Evolutionary conservation across 2,888 invertebrate species (phyloP), one percentile per base, ranked within the genome.

Genomic region (Acronicta leporina): DNA sequence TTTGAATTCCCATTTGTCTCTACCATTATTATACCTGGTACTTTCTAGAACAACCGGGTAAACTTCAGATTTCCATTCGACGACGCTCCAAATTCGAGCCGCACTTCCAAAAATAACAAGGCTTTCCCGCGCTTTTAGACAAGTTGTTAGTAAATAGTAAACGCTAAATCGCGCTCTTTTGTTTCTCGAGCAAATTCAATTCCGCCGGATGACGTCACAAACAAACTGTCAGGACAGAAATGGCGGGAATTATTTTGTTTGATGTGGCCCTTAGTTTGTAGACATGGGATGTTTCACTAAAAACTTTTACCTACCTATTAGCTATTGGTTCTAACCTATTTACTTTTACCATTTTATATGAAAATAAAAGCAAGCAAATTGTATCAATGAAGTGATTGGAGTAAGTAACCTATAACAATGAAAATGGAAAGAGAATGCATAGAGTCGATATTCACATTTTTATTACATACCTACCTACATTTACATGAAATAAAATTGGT

Each of bases 151-250:
- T 65, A 68, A 77, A 77, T 68, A 75, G 48, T 33, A 48, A 57
- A 46, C 60, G 62, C 62, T 75, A 65, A 68, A 68, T 68, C 66
- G 44, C 57, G 51, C 52, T 63, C 69, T 73, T 68, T 79, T 77
- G 70, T 75, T 67, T 67, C 49, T 10, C 49, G 58, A 53, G 62
- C 54, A 72, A 80, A 81, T 71, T 72, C 73, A 72, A 79, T 81
- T 72, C 54, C 59, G 38, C 50, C 52, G 47, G 57, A 73, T 79
- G 71, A 65, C 72, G 68, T 73, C 47, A 65, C 67, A 56, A 57
- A 68, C 52, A 58, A 71, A 68, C 48, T 53, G 60, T 56, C 55
- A 65, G 49, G 48, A 47, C 57, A 54, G 57, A 54, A 64, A 55
- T 49, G 16, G 42, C 38, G 16, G 40, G 50, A 43, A 47, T 53